phyloP scores from a whole-genome alignment of 2,113 vertebrate species.

The Crocuta crocuta region DNA sequence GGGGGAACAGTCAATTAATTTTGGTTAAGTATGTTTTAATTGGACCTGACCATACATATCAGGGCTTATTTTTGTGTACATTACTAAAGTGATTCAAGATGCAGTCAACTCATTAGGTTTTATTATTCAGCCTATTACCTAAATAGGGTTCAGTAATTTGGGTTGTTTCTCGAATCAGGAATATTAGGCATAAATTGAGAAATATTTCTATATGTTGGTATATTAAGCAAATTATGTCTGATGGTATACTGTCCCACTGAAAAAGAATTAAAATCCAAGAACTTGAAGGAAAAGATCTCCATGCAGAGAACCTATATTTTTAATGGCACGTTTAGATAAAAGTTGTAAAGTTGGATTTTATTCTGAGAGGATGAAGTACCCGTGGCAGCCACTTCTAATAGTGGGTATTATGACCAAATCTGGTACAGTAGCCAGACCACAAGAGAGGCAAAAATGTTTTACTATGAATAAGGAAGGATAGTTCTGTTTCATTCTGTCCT shows the following conservation, averaged over 20 bases:
- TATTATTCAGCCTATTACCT: neutral
- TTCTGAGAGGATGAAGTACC: neutral
- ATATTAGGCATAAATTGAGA: constrained; percentile 65
- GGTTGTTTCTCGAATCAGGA: constrained; percentile 47
- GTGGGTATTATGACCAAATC: constrained; percentile 52
- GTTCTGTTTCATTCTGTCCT: neutral
- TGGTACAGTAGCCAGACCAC: constrained; percentile 46
- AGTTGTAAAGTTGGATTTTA: neutral
- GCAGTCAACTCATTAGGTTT: neutral
- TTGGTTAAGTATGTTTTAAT: constrained; percentile 12
- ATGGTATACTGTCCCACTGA: neutral
- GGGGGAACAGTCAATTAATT: neutral
- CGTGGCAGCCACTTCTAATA: constrained; percentile 33
- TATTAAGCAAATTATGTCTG: constrained; percentile 16
- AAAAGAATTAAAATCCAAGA: constrained; percentile 18
- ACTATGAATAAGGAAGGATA: neutral
- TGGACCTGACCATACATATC: neutral
- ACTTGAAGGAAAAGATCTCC: neutral
- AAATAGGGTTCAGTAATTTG: constrained; percentile 48
- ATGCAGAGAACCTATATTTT: neutral
- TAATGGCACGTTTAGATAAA: neutral
- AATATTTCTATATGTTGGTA: constrained; percentile 42
- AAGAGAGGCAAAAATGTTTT: constrained; percentile 48
- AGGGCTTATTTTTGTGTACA: neutral
- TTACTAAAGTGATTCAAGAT: neutral